These are phyloP conservation scores for Margarornis squamiger DNA, from an alignment of 2,797 vertebrate genomes.

Conservation along the genomic window DNA sequence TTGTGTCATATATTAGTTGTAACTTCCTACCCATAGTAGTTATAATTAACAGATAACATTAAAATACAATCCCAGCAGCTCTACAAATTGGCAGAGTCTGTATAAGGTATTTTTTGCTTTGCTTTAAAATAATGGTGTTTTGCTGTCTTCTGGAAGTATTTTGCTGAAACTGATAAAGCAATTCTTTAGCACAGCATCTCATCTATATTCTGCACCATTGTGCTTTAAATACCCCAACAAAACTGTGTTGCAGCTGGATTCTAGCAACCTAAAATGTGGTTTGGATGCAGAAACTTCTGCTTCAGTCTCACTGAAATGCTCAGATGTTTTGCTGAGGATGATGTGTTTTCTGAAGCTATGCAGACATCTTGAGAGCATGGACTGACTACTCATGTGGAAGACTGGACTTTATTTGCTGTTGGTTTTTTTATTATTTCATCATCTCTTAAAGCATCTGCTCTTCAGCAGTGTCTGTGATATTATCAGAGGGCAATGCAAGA, in stretches of 20 bases:
- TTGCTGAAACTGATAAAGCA: neutral
- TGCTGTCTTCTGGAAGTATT: conserved; percentile 15
- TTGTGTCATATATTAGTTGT: neutral
- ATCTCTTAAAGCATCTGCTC: neutral
- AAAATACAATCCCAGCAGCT: neutral
- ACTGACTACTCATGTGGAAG: neutral
- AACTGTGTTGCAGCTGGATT: conserved; percentile 15
- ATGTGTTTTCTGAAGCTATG: neutral
- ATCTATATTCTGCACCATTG: conserved; percentile 2
- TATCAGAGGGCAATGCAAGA: neutral
- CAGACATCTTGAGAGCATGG: neutral
- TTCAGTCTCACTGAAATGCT: neutral
- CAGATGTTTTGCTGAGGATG: neutral
- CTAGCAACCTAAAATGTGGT: neutral
- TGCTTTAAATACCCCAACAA: conserved; percentile 1
- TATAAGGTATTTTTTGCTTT: neutral
- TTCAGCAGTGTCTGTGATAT: neutral
- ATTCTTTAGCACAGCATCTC: conserved; percentile 1
- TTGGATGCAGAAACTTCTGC: conserved; percentile 4
- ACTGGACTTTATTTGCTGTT: neutral
- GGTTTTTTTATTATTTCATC: neutral
- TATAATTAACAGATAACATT: neutral
- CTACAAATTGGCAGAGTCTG: neutral
- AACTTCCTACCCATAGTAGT: neutral
- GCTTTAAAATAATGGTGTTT: neutral